Evolutionary conservation across 2,797 vertebrate species (phyloP), one percentile per base, ranked within the genome.

Genomic region (Propithecus deckenii): DNA sequence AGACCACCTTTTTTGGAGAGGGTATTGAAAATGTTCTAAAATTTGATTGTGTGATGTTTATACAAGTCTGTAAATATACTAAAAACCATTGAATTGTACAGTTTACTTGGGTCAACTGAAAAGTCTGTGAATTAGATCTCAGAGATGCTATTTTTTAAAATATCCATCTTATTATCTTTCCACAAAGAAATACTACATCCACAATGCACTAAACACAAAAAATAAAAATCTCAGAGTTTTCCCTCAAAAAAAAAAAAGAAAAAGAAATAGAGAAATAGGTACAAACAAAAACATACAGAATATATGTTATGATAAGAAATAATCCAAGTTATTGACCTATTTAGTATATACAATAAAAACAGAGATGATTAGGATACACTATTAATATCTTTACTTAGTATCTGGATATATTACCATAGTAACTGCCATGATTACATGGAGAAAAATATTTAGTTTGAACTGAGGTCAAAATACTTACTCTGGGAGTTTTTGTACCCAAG

Each of bases 11-110:
- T 28, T 41, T 20, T 18, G 23, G 28, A 38, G 3, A 76, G 10
- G 6, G 25, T 61, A 32, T 89, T 89, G 41, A 94, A 89, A 88
- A 81, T 41, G 23, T 72, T 91, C 48, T 89, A 69, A 89, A 92
- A 38, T 69, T 89, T 74, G 63, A 78, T 20, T 61, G 20, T 78
- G 46, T 72, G 25, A 32, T 59, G 11, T 46, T 89, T 71, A 20
- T 2, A 91, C 15, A 89, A 72, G 12, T 85, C 61, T 52, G 15
- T 63, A 23, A 84, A 76, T 59, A 81, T 32, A 8, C 25, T 48
- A 35, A 86, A 78, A 94, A 18, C 0, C 30, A 83, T 5, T 43
- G 20, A 75, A 61, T 69, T 69, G 35, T 23, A 86, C 63, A 74
- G 35, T 81, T 92, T 67, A 67, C 69, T 15, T 86, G 50, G 32